Base-by-base conservation (phyloP, 2,113 vertebrate species). In the Silurus asotus region DNA sequence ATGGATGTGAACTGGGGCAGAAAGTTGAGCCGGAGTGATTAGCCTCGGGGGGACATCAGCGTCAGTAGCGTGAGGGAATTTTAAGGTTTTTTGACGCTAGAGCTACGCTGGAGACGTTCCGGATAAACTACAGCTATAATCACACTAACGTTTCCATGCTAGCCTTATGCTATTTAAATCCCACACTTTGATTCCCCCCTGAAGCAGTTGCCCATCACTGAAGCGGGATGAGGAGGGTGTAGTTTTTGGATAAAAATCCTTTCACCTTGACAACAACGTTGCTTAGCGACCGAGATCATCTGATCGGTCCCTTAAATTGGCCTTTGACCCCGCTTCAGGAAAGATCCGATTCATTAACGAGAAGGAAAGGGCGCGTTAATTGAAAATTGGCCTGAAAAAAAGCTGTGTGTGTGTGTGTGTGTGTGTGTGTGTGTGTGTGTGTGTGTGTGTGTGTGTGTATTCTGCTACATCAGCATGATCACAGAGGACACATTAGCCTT, bases 391-490 rank as follows among this genome's bases (percentile, higher is more conserved):
- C 48, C 70, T 37, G 14, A 69, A 37, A 37, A 69, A 67, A n/a
- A 8, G 8, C 3, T 72, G 76, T 81, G 79, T 83, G 58, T 45
- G 48, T 64, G 81, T 37, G 25, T 37, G 86, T 77, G 75, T 58
- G 81, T 58, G 72, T 62, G 83, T 45, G 58, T 53, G 79, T 56
- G 55, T 74, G 69, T 72, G 69, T 74, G 70, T 74, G 70, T 49
- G 70, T 49, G 70, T 74, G 70, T 49, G 48, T 69, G 65, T 55
- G 70, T 80, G 84, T 51, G 64, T 51, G 37, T 19, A 4, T 86
- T 81, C 76, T 84, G 85, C 84, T 76, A 78, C 20, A 77, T 89
- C 88, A 89, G 88, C 88, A 84, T 37, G 69, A 81, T 82, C 55
- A 67, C 2, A 45, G 28, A 37, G 72, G 84, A 81, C 85, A 53